Evolutionary conservation across 2,888 invertebrate genomes (phyloP), one percentile per base, ranked within the genome.

Genomic region (Enchytraeus crypticus): DNA sequence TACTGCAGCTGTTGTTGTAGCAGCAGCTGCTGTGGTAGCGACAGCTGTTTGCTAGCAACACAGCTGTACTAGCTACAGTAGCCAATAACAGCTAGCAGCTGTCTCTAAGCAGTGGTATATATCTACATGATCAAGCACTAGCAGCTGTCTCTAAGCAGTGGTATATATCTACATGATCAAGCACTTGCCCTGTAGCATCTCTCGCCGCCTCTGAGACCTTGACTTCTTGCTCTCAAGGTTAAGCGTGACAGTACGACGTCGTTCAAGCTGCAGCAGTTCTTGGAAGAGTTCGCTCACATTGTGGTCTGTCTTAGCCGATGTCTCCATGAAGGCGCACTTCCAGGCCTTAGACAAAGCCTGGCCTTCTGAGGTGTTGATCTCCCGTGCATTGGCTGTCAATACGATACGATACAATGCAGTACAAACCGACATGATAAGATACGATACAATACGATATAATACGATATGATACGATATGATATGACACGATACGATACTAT

Each of bases 281-380:
- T 91, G 84, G 80, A 98, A 98, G 56, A 97, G 84, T 81, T 96
- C 95, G 75, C 92, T 95, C 47, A 98, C 96, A 83, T 99, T 98
- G 82, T 92, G 90, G 81, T 97, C 96, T 72, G 92, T 96, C 83
- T 98, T 98, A 57, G 98, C 98, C 2, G 97, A 97, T 27, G 98
- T 98, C 81, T 98, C 98, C 86, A 98, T 90, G 80, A 93, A 97
- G 29, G 77, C 78, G 74, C 96, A 91, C 60, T 89, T 88, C 97
- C 97, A 97, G 67, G 85, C 84, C 64, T 87, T 86, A 14, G 97
- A 92, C 75, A 93, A 88, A 26, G 62, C 87, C 77, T 90, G 88
- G 0, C 93, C 95, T 76, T 90, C 88, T 47, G 85, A 83, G 64
- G 87, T 85, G 34, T 88, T 84, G 38, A 81, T 80, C 71, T 81